Percentiles rank a stretch among this genome's conserved stretches.
phyloP scores from a whole-genome alignment of 1,140 invertebrate genomes.

The Microplitis mediator region DNA sequence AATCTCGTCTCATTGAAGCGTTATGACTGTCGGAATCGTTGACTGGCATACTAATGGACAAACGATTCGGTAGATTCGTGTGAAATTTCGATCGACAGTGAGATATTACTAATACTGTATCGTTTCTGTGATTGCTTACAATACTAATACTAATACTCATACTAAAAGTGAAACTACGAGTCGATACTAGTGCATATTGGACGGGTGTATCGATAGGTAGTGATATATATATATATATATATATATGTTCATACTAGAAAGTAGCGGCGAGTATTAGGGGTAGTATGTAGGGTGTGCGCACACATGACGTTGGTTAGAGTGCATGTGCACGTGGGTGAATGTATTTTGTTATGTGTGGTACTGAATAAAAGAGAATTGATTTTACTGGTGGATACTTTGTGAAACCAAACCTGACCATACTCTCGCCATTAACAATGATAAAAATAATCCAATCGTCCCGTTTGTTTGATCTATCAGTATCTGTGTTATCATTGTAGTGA shows the following conservation, averaged over 20 bases:
- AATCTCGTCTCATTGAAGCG: conserved; percentile 20
- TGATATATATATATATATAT: not conserved
- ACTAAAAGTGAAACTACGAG: not conserved
- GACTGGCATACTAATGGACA: conserved; percentile 21
- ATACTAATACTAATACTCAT: not conserved
- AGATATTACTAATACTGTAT: not conserved
- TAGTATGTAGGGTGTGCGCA: conserved; percentile 16
- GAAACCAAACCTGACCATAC: conserved; percentile 55
- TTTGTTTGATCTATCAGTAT: conserved; percentile 59
- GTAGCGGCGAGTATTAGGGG: not conserved
- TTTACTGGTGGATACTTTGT: conserved; percentile 56
- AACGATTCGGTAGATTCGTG: conserved; percentile 20
- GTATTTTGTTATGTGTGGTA: conserved; percentile 24
- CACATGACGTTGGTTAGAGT: not conserved
- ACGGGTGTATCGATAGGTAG: no score
- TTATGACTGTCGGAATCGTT: conserved; percentile 22
- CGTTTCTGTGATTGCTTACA: not conserved
- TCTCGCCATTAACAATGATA: conserved; percentile 58
- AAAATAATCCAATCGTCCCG: conserved; percentile 60
- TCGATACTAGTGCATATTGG: not conserved
- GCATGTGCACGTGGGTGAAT: not conserved
- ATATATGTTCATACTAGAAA: not conserved
- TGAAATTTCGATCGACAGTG: conserved; percentile 1
- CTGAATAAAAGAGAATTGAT: conserved; percentile 53
- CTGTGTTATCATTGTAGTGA: conserved; percentile 39